phyloP scores from a whole-genome alignment of 2,797 vertebrate genomes.

The Hydrophis major region DNA sequence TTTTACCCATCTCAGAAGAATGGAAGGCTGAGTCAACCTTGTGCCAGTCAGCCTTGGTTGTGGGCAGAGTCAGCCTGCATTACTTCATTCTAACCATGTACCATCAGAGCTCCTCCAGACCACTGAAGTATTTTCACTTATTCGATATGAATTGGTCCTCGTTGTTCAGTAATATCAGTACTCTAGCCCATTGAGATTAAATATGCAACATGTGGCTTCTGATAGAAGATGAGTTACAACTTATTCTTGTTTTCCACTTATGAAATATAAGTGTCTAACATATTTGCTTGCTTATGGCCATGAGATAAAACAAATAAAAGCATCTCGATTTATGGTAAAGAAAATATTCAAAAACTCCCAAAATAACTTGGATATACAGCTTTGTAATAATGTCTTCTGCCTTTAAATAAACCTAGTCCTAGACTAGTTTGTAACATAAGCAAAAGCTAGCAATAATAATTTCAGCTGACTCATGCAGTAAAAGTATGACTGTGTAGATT shows the following conservation, averaged over 20 bases:
- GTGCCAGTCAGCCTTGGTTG: not conserved
- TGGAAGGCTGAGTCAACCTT: not conserved
- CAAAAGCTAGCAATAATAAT: constrained; percentile 43
- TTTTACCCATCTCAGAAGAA: not conserved
- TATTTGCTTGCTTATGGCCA: not conserved
- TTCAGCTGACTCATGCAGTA: constrained; percentile 35
- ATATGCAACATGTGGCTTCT: not conserved
- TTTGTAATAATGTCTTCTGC: not conserved
- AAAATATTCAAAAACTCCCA: constrained; percentile 1
- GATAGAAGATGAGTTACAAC: not conserved
- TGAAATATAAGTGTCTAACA: not conserved
- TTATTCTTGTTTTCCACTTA: not conserved
- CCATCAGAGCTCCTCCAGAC: not conserved
- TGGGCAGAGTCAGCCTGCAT: not conserved
- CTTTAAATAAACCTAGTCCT: not conserved
- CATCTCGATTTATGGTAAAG: not conserved
- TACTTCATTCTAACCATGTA: not conserved
- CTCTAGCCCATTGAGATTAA: not conserved
- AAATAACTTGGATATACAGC: constrained; percentile 1
- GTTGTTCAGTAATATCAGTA: not conserved
- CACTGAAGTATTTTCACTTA: not conserved
- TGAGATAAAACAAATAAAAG: not conserved
- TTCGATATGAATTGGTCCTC: not conserved
- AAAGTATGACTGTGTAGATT: constrained; percentile 3
- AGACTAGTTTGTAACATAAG: constrained; percentile 22